phyloP scores from a whole-genome alignment of 2,113 vertebrate genomes.

The Tupaia tana region DNA sequence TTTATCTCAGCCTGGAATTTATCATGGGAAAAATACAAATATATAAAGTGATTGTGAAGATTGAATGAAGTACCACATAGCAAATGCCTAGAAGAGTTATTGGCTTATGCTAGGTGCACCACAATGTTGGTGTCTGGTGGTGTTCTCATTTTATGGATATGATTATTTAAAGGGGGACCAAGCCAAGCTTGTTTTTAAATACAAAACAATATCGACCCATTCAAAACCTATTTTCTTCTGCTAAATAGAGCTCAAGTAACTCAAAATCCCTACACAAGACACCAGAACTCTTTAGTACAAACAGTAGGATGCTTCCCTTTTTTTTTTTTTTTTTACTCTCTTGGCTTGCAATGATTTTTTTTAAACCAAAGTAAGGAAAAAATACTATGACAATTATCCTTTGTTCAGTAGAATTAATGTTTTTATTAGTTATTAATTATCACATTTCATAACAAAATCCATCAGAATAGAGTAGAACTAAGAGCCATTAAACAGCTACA shows the following conservation, averaged over 20 bases:
- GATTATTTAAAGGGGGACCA: neutral
- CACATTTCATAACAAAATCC: neutral
- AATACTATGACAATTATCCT: neutral
- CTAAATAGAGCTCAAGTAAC: neutral
- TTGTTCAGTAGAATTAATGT: neutral
- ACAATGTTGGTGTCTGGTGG: neutral
- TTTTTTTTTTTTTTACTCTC: neutral
- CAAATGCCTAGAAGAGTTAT: neutral
- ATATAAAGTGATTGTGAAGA: neutral
- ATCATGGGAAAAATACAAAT: neutral
- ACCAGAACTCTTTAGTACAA: neutral
- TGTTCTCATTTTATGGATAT: neutral
- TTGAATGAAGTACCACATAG: neutral
- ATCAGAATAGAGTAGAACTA: neutral
- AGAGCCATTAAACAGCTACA: neutral
- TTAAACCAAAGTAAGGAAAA: neutral
- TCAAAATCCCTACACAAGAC: neutral
- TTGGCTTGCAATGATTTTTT: neutral
- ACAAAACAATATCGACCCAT: neutral
- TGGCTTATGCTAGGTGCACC: neutral
- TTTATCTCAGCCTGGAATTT: neutral
- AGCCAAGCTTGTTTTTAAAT: neutral
- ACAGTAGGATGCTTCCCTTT: accelerated
- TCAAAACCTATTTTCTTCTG: neutral
- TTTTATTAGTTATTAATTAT: neutral